These are phyloP conservation scores for Papilio elwesi DNA, from an alignment of 2,888 invertebrate genomes.

Conservation along the genomic window DNA sequence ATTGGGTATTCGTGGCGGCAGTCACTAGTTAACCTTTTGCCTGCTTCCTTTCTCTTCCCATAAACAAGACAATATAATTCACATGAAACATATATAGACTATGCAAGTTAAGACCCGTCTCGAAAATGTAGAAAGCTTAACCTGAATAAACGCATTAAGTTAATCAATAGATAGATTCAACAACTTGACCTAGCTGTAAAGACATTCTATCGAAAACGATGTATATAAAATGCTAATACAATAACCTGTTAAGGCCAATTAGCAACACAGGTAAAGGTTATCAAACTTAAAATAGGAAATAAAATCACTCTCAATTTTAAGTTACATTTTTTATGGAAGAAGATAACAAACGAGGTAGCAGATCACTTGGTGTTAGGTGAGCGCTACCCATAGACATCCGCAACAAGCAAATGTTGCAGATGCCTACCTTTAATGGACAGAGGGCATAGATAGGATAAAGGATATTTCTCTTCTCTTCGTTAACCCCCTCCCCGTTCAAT, in stretches of 20 bases:
- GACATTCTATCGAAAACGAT: background rate
- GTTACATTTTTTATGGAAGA: no score
- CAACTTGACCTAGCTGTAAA: background rate
- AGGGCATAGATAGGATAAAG: no score
- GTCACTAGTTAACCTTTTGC: background rate
- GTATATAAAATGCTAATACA: background rate
- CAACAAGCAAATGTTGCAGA: no score
- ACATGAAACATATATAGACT: background rate
- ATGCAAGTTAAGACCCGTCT: background rate
- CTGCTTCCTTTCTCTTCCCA: background rate
- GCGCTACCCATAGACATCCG: no score
- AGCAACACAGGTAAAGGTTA: background rate
- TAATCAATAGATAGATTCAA: background rate
- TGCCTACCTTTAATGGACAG: no score
- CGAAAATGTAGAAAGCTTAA: background rate
- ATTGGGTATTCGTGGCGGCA: no score
- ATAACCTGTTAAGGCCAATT: background rate
- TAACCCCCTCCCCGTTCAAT: no score
- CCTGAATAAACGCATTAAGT: background rate
- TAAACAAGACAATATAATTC: background rate
- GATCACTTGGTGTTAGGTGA: no score
- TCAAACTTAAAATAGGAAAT: background rate
- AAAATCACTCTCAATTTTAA: constrained; percentile 6
- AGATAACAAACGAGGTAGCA: no score
- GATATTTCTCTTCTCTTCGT: no score